phyloP scores from a whole-genome alignment of 2,113 vertebrate species.

The Egretta garzetta region DNA sequence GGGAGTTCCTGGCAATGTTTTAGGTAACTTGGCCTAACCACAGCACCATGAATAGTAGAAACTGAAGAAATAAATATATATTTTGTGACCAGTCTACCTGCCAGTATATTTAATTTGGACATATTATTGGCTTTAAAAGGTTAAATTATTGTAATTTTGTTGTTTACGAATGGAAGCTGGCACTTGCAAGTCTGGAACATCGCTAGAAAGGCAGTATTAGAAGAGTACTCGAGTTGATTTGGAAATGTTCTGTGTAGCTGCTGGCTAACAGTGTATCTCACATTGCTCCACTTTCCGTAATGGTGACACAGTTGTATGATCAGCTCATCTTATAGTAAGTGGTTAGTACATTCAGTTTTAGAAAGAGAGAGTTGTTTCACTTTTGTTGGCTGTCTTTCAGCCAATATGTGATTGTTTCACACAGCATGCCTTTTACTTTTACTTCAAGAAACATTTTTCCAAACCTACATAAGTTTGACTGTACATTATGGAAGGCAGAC shows the following conservation, averaged over 20 bases:
- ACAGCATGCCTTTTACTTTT: not conserved
- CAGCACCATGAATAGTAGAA: not conserved
- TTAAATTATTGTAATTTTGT: not conserved
- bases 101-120: not conserved
- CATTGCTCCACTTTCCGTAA: not conserved
- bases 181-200: not conserved
- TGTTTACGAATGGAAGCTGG: not conserved
- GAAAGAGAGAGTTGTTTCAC: not conserved
- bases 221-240: fast-evolving
- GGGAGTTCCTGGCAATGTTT: not conserved
- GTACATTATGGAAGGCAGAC: not conserved
- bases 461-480: not conserved
- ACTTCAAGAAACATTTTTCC: not conserved
- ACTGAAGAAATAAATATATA: not conserved
- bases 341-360: not conserved
- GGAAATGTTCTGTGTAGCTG: not conserved
- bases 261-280: not conserved
- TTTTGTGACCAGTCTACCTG: not conserved
- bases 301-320: not conserved
- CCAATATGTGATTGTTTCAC: not conserved
- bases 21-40: not conserved
- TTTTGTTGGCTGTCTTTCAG: not conserved
- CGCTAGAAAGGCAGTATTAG: fast-evolving
- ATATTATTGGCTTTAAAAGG: not conserved
- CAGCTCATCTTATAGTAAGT: not conserved